phyloP scores from a whole-genome alignment of 2,113 vertebrate genomes.

The Crocuta crocuta region DNA sequence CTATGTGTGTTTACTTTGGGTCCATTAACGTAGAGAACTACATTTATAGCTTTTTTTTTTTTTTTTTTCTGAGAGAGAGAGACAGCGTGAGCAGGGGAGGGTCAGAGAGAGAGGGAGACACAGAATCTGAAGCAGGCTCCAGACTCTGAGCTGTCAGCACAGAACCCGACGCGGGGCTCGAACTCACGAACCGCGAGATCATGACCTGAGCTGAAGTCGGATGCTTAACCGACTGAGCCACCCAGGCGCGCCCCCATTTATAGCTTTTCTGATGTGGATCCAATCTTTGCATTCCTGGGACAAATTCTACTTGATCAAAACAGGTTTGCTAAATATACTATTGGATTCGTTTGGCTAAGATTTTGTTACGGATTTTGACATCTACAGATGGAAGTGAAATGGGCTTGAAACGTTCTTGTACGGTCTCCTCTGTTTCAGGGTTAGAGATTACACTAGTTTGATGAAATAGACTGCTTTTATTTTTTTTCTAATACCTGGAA shows the following conservation, averaged over 20 bases:
- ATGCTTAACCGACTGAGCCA: too few relatives aligned
- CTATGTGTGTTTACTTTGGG: neutral
- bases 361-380: slow-evolving; percentile 12
- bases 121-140: too few relatives aligned
- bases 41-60: neutral
- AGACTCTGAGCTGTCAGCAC: too few relatives aligned
- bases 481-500: neutral
- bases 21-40: neutral
- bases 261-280: neutral
- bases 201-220: too few relatives aligned
- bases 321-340: neutral
- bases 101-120: too few relatives aligned
- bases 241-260: too few relatives aligned
- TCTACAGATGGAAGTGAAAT: neutral
- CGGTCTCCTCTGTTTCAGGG: neutral
- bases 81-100: too few relatives aligned
- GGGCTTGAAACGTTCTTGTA: neutral
- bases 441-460: neutral
- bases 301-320: neutral
- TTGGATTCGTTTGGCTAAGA: neutral
- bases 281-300: neutral
- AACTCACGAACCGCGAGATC: too few relatives aligned
- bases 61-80: too few relatives aligned
- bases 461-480: neutral
- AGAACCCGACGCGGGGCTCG: too few relatives aligned